Percentiles rank a stretch among this genome's conserved stretches.
phyloP scores from a whole-genome alignment of 2,113 vertebrate genomes.

The Ophiodon elongatus region DNA sequence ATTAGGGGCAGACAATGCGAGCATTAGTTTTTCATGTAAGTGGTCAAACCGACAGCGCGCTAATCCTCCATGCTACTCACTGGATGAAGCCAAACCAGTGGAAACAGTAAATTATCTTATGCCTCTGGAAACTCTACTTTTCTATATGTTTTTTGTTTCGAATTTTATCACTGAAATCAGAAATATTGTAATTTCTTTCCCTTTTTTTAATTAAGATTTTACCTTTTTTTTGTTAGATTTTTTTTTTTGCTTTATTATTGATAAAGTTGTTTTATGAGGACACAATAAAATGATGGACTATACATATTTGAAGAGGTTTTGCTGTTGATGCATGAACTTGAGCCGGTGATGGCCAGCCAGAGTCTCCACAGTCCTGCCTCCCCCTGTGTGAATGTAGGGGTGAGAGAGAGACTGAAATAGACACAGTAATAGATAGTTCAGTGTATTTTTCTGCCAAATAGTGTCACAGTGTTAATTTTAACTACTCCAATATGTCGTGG shows the following conservation, averaged over 20 bases:
- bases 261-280: conserved; percentile 59
- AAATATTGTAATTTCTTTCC: conserved; percentile 25
- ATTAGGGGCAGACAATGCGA: conserved; percentile 62
- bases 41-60: conserved; percentile 46
- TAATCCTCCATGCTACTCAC: conserved; percentile 46
- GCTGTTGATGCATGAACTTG: background rate
- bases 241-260: conserved; percentile 49
- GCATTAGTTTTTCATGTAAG: conserved; percentile 59
- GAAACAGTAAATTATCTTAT: conserved; percentile 24
- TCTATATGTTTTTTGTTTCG: conserved; percentile 1
- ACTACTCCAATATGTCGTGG: conserved; percentile 85
- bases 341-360: background rate
- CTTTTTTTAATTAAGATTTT: conserved; percentile 61
- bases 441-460: conserved; percentile 80
- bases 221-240: conserved; percentile 43
- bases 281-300: conserved; percentile 64
- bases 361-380: conserved; percentile 9
- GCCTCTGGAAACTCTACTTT: conserved; percentile 18
- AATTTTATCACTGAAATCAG: conserved; percentile 29
- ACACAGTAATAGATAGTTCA: conserved; percentile 71
- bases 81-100: conserved; percentile 30
- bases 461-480: conserved; percentile 88
- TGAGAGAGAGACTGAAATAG: conserved; percentile 70
- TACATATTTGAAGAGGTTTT: conserved; percentile 3
- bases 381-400: conserved; percentile 6